Evolutionary conservation across 2,888 invertebrate genomes (phyloP), one percentile per base, ranked within the genome.

Genomic region (Thyatira batis): DNA sequence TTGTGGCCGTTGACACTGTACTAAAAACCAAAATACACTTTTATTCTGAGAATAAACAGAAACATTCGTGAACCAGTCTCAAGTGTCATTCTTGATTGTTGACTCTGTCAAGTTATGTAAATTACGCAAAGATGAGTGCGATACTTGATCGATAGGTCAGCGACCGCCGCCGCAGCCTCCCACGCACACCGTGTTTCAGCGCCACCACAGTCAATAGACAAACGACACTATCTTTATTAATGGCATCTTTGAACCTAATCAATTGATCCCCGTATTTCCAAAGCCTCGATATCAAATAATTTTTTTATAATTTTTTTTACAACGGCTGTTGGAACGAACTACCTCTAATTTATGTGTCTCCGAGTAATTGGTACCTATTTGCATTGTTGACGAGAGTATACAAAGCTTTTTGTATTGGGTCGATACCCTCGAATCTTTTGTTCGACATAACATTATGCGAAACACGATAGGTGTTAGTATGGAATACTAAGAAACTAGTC

Each of bases 101-200:
- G 79, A 77, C 71, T 83, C 77, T 85, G 87, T 86, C 86, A 80
- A 85, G 88, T 91, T 92, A 92, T 92, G 91, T 89, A 87, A 92
- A 92, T 92, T 82, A 84, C 70, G 77, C 77, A 78, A 82, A 86
- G 79, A 82, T 66, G 70, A 80, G 84, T 85, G 85, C 80, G 75
- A 87, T 86, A 87, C 80, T 79, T 83, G 80, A 84, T 88, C 77
- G 70, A 80, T 80, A 74, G 89, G 85, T 91, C 89, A 76, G 59
- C 80, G 89, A 89, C 88, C 89, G 72, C 67, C 61, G 65, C 88
- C 89, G 71, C 67, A 61, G 65, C 66, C 78, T 73, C 85, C 88
- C 74, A 87, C 85, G 69, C 77, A 63, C 13, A 65, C 61, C 63
- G 53, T 67, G 65, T 78, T 76, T 74, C 71, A 81, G 74, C 70